Conservation (phyloP, 2,888 invertebrate species). For the Arrhopalites spinosus region DNA sequence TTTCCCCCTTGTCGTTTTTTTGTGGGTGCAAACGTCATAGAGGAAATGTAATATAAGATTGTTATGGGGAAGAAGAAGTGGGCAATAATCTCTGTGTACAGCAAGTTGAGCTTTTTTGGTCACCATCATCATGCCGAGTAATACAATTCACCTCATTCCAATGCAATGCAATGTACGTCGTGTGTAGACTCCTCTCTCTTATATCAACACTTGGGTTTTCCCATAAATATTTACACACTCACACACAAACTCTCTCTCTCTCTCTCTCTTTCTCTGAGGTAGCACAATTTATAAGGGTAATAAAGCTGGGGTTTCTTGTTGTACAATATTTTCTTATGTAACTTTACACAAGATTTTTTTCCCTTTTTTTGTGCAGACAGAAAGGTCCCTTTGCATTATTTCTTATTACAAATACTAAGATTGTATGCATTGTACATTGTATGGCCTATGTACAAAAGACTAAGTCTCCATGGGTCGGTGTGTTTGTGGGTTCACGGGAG, state of each 20-base stretch:
- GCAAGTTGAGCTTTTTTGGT: not conserved
- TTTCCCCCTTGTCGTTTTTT: too few relatives aligned
- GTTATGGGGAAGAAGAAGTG: slow-evolving; percentile 1
- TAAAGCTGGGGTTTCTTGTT: not conserved
- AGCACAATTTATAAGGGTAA: too few relatives aligned
- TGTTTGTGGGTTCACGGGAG: slow-evolving; percentile 5
- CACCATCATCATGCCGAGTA: not conserved
- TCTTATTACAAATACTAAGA: not conserved
- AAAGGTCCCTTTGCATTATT: too few relatives aligned
- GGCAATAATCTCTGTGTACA: slow-evolving; percentile 23
- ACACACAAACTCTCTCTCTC: too few relatives aligned
- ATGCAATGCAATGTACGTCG: too few relatives aligned
- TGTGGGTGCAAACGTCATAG: not conserved
- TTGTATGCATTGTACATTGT: not conserved
- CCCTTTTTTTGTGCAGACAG: not conserved
- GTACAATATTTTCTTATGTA: not conserved
- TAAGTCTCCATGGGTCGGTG: not conserved
- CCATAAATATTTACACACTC: too few relatives aligned
- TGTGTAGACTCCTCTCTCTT: too few relatives aligned
- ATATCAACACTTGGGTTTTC: too few relatives aligned
- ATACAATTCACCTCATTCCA: not conserved
- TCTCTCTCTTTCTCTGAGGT: too few relatives aligned
- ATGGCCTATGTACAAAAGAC: not conserved
- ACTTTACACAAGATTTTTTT: not conserved
- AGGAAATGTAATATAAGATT: slow-evolving; percentile 14